Evolutionary conservation across 2,113 vertebrate genomes (phyloP).

Genomic region (Petrocephalus microphthalmus): DNA sequence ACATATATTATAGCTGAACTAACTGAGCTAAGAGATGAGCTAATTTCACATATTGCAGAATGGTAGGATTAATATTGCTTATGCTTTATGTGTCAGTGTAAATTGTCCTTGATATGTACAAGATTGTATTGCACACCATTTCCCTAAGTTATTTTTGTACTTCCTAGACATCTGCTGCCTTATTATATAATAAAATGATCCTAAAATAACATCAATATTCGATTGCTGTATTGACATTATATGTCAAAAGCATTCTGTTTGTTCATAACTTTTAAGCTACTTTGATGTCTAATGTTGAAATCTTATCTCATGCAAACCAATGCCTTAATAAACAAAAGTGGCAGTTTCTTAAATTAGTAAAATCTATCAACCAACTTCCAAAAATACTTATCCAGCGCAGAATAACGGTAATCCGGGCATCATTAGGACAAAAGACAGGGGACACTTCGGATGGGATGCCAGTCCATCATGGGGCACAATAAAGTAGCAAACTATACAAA

Average conservation of each 20-base stretch:
- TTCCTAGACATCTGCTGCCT: background rate
- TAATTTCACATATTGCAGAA: background rate
- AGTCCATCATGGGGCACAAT: background rate
- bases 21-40: background rate
- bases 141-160: background rate
- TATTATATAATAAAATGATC: background rate
- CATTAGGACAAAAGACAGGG: background rate
- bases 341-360: background rate
- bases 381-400: background rate
- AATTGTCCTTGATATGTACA: background rate
- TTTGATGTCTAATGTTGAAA: background rate
- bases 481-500: background rate
- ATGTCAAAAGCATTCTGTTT: background rate
- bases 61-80: background rate
- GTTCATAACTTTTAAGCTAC: background rate
- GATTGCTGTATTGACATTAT: background rate
- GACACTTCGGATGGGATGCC: background rate
- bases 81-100: background rate
- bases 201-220: background rate
- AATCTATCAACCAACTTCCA: background rate
- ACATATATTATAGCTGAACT: background rate
- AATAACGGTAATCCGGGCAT: background rate
- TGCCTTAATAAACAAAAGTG: background rate
- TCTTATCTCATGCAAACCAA: background rate
- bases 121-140: background rate